A percentile compares a stretch with the other conserved stretches of the same genome.
Evolutionary conservation across 2,797 vertebrate species (phyloP).

Genomic region (Microctenopoma lineatum): DNA sequence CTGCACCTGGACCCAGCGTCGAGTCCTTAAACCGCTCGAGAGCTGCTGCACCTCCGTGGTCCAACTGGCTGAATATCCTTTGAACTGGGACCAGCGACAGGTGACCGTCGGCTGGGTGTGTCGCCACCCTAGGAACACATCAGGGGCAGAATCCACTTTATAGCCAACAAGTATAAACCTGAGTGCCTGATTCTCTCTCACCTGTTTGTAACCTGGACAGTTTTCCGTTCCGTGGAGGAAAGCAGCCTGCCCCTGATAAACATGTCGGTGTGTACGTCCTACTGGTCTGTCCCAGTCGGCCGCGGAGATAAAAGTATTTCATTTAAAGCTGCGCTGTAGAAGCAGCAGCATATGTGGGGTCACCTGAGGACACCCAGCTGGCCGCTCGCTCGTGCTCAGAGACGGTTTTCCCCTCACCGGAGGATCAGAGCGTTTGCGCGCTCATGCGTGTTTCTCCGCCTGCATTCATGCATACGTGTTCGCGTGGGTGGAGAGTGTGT

Average conservation of each 20-base stretch:
- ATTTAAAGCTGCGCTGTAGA: slow-evolving; percentile 45
- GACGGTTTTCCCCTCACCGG: neutral
- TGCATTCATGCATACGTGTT: slow-evolving; percentile 34
- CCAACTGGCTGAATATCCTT: too few relatives aligned
- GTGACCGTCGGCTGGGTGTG: too few relatives aligned
- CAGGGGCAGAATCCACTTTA: too few relatives aligned
- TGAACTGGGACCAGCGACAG: too few relatives aligned
- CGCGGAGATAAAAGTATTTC: slow-evolving; percentile 33
- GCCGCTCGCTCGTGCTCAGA: neutral
- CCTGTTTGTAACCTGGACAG: neutral
- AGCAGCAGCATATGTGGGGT: slow-evolving; percentile 36
- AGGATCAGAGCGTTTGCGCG: slow-evolving; percentile 27
- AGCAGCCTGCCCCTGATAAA: neutral
- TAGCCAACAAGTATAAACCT: too few relatives aligned
- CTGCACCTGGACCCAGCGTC: too few relatives aligned
- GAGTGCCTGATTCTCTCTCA: too few relatives aligned
- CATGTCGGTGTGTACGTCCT: slow-evolving; percentile 20
- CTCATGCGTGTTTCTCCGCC: slow-evolving; percentile 9
- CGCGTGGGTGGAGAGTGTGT: slow-evolving; percentile 1
- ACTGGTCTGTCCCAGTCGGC: slow-evolving; percentile 10
- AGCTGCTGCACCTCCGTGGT: too few relatives aligned
- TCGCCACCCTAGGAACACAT: too few relatives aligned
- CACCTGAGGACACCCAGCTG: slow-evolving; percentile 39
- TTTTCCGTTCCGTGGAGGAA: neutral
- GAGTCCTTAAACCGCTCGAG: too few relatives aligned